Evolutionary conservation across 2,888 invertebrate species (phyloP), one percentile per base, ranked within the genome.

Genomic region (Pollenia angustigena): DNA sequence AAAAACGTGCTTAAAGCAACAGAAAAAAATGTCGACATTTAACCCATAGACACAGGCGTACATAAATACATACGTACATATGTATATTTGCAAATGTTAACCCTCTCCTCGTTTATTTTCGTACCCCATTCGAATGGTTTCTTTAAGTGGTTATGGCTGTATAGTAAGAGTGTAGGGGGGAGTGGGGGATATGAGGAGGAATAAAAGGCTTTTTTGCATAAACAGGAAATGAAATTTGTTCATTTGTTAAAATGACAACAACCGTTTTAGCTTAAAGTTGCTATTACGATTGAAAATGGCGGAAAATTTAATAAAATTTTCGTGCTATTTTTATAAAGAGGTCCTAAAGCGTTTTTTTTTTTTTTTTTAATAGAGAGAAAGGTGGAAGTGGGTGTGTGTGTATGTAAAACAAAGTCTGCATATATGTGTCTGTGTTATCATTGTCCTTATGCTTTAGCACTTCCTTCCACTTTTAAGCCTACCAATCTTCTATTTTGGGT

Each of bases 171-270:
- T 2, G 4, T 40, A 23, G n/a, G 11, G 2, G 2, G 10, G 42
- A 23, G 11, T 48, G n/a, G 23, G 40, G 48, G 54, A 16, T n/a
- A 42, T 18, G 42, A 44, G 44, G 6, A 23, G 7, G 23, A 58
- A 40, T 32, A 54, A 60, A 42, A 60, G 48, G 12, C 4, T 78
- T 79, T 58, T 81, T 85, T 74, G 69, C 82, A 75, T 80, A 83
- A 86, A 80, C 62, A 71, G 86, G 82, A 86, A 71, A 80, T 83
- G 56, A 80, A 85, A 85, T 79, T 79, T 85, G 79, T 82, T 85
- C 85, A 79, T 82, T 85, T 85, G 82, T 82, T 74, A 62, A 82
- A 79, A 75, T 76, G 72, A 50, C 74, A 60, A 76, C n/a, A 48
- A 79, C 42, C 69, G 71, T 58, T 76, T 80, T 56, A 68, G 48